Base-by-base conservation (phyloP, 2,113 vertebrate species). In the Oryzias curvinotus region DNA sequence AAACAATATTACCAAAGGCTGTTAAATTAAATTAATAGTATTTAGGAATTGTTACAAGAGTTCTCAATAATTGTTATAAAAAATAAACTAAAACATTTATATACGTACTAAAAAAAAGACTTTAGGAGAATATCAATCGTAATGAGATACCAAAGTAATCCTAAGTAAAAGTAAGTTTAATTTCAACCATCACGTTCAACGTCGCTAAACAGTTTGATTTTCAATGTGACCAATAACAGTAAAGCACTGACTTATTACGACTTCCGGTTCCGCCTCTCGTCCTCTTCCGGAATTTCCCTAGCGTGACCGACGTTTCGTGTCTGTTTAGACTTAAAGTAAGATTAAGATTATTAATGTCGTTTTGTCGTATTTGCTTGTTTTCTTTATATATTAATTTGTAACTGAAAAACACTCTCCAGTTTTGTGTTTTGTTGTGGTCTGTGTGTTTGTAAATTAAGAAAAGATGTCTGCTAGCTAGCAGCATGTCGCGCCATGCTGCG, bases 301-400 rank as follows among this genome's bases (percentile, higher is more conserved):
- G 93, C 91, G 93, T 90, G 91, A 84, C 89, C 85, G 75, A 87
- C 92, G 93, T 94, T 93, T 94, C 93, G 93, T 90, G 93, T 94
- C 93, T 92, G 12, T 82, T 78, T 51, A 93, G 92, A 91, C 93
- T 94, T 94, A 93, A 93, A 93, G 93, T 93, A 87, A 89, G 93
- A 90, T 14, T 36, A 36, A 12, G 36, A 36, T 36, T 36, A 12
- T 36, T 36, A 3, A 36, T 36, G 8, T 36, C 8, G 8, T 36
- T 10, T 12, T 12, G 8, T 36, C 36, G 8, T 3, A 36, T 36
- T 36, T 36, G 8, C 8, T 36, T 36, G 36, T 36, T 36, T 36
- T 36, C 36, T 12, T 41, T 59, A 0, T 51, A 12, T 16, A 25
- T 12, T 18, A 7, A 0, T 6, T n/a, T 0, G 0, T 1, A 2